phyloP scores from a whole-genome alignment of 1,140 invertebrate species.

The Cherax quadricarinatus region DNA sequence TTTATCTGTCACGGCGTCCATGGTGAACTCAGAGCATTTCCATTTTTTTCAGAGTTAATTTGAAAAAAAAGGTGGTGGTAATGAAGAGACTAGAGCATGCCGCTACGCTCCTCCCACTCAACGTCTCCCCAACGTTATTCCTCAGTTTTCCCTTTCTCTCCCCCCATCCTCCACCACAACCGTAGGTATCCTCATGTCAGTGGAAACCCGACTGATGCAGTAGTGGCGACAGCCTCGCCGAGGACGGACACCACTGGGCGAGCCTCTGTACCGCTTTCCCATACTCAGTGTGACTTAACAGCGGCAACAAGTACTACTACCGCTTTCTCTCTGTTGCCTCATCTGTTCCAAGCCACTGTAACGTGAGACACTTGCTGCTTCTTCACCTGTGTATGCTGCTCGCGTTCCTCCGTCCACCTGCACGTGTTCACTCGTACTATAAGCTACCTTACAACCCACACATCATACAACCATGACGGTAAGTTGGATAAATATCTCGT shows the following conservation, averaged over 20 bases:
- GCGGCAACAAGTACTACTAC: neutral
- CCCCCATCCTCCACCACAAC: neutral
- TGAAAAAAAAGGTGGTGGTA: too few relatives aligned
- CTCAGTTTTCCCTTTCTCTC: conserved; percentile 2
- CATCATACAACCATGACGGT: neutral
- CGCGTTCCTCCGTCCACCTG: neutral
- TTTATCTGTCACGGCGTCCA: too few relatives aligned
- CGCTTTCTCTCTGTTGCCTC: neutral
- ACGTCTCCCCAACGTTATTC: neutral
- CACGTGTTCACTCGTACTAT: neutral
- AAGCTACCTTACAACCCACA: too few relatives aligned
- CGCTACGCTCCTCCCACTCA: neutral
- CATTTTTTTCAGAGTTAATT: too few relatives aligned
- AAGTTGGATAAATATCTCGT: neutral
- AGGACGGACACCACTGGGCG: neutral
- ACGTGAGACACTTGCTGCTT: too few relatives aligned
- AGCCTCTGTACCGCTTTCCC: neutral
- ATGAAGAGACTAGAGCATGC: neutral
- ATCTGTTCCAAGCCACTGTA: too few relatives aligned
- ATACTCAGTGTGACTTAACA: neutral
- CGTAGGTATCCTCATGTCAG: neutral
- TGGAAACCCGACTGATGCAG: neutral
- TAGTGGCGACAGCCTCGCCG: neutral
- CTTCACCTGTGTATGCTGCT: too few relatives aligned
- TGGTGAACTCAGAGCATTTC: neutral